These are phyloP conservation scores for Liasis olivaceus DNA, from an alignment of 2,797 vertebrate species.

Conservation along the genomic window DNA sequence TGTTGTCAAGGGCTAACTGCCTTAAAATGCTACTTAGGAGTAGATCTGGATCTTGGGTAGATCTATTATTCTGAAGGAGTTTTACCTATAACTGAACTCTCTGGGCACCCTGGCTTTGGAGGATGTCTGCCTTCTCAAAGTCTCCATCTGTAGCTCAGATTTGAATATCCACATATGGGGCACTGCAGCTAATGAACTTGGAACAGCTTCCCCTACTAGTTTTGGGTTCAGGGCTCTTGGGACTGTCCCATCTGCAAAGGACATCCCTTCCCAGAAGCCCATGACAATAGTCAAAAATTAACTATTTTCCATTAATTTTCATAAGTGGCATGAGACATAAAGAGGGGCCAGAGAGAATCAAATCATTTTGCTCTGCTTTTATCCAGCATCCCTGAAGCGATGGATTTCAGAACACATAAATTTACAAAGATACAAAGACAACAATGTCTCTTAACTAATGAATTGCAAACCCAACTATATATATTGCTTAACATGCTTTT, in stretches of 20 bases:
- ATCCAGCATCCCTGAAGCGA: background rate
- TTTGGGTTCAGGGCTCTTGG: too few species aligned
- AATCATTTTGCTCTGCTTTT: too few species aligned
- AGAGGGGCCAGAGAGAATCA: constrained; percentile 10
- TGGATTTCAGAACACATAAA: constrained; percentile 3
- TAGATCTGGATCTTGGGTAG: background rate
- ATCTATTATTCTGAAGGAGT: background rate
- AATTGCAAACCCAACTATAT: background rate
- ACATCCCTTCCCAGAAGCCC: too few species aligned
- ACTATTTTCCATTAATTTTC: constrained; percentile 2
- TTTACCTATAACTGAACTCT: background rate
- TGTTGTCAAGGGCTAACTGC: background rate
- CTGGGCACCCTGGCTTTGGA: background rate
- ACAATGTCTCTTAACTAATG: background rate
- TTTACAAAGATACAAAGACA: constrained; percentile 12
- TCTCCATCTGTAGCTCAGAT: background rate
- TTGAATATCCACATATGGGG: too few species aligned
- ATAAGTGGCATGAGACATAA: background rate
- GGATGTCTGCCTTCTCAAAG: background rate
- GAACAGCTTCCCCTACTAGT: too few species aligned
- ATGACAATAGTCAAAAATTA: constrained; percentile 11
- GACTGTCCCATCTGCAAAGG: too few species aligned
- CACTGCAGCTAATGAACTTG: too few species aligned
- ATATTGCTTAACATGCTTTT: background rate
- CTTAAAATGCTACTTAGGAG: background rate